phyloP scores from a whole-genome alignment of 1,140 invertebrate genomes.

The Acromyrmex echinatior region DNA sequence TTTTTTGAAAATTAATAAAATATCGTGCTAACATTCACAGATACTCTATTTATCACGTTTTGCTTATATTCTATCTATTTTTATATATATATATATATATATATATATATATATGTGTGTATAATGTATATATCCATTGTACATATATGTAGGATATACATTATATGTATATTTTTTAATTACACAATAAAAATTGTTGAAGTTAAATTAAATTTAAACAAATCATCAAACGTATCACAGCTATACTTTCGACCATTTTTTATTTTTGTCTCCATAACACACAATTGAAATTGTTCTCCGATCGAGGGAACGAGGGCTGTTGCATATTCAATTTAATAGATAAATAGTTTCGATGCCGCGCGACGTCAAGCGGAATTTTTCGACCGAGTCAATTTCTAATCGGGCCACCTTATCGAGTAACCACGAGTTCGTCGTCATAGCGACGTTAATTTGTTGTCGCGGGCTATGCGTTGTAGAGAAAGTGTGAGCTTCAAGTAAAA shows the following conservation, averaged over 20 bases:
- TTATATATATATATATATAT: too few species aligned
- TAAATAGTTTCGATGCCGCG: neutral
- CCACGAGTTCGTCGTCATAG: neutral
- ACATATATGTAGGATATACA: too few species aligned
- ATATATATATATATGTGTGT: too few species aligned
- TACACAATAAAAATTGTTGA: neutral
- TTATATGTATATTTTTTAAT: too few species aligned
- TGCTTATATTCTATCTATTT: too few species aligned
- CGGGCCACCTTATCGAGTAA: slow-evolving; percentile 1
- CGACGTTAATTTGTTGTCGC: slow-evolving; percentile 47
- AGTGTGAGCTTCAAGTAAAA: neutral
- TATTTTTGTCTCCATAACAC: neutral
- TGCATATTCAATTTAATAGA: slow-evolving; percentile 20
- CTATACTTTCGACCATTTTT: neutral
- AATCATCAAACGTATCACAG: neutral
- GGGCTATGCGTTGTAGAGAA: neutral
- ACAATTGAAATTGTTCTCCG: neutral
- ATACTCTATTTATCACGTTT: too few species aligned
- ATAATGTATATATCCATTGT: too few species aligned
- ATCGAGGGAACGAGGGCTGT: neutral
- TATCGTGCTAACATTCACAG: too few species aligned
- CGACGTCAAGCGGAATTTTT: slow-evolving; percentile 1
- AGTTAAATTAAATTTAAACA: neutral
- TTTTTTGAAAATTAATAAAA: too few species aligned
- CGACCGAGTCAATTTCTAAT: slow-evolving; percentile 8